A percentile compares a stretch with the other conserved stretches of the same genome.
phyloP scores from a whole-genome alignment of 2,113 vertebrate genomes.

The Rhinogobius similis region DNA sequence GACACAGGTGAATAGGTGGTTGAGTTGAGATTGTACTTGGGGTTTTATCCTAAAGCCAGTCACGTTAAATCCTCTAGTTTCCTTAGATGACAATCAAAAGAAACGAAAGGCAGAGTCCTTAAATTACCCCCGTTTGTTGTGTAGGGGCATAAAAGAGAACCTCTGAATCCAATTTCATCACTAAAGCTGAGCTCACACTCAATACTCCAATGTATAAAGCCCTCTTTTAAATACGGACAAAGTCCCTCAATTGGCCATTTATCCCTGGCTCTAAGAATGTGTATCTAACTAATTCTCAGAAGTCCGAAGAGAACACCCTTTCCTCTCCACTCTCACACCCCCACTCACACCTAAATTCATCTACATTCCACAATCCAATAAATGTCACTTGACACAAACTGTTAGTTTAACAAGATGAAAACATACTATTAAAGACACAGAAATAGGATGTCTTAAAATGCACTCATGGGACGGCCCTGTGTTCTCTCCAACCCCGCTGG shows the following conservation, averaged over 20 bases:
- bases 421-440: constrained; percentile 48
- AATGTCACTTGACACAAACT: constrained; percentile 53
- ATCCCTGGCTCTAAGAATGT: constrained; percentile 60
- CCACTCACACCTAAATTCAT: constrained; percentile 40
- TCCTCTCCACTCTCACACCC: constrained; percentile 9
- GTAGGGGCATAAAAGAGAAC: constrained; percentile 56
- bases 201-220: constrained; percentile 63
- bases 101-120: constrained; percentile 59
- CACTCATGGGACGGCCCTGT: constrained; percentile 12
- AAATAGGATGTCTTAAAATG: constrained; percentile 35
- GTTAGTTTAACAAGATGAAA: constrained; percentile 49
- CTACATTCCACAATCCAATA: constrained; percentile 40
- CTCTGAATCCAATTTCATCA: constrained; percentile 65
- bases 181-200: constrained; percentile 61
- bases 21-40: constrained; percentile 2
- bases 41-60: constrained; percentile 12
- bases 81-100: constrained; percentile 32
- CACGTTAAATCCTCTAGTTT: constrained; percentile 36
- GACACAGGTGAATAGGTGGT: constrained; percentile 1
- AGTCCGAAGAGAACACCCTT: constrained; percentile 59
- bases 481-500: constrained; percentile 43
- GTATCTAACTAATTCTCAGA: constrained; percentile 67
- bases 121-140: constrained; percentile 59
- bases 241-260: constrained; percentile 65
- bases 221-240: constrained; percentile 56